Percentiles rank a stretch among this genome's conserved stretches.
Evolutionary conservation across 2,888 invertebrate species (phyloP).

Genomic region (Tillus elongatus): DNA sequence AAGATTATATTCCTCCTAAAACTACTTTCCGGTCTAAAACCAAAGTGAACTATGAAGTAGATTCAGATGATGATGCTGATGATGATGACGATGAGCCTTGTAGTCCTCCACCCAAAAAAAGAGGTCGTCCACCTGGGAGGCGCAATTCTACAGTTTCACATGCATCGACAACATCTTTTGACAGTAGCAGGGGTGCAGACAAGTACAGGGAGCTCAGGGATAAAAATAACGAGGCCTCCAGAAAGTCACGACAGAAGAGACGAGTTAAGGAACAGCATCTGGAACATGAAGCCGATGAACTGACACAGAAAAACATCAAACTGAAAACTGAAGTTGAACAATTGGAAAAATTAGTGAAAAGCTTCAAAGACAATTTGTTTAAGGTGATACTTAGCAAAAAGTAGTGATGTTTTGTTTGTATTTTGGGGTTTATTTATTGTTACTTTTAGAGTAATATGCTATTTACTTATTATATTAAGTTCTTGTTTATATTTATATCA

Average conservation of each 20-base stretch:
- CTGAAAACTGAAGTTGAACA: conserved; percentile 57
- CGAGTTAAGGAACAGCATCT: conserved; percentile 49
- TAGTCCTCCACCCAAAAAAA: conserved; percentile 14
- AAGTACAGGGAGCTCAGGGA: conserved; percentile 62
- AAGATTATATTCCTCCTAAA: conserved; percentile 34
- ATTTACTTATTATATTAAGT: too few species aligned
- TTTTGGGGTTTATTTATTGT: neutral
- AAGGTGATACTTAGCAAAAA: neutral
- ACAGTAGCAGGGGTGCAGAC: conserved; percentile 41
- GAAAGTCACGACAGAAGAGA: conserved; percentile 63
- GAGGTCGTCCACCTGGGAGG: conserved; percentile 50
- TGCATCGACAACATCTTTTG: conserved; percentile 41
- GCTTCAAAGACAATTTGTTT: conserved; percentile 56
- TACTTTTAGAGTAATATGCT: too few species aligned
- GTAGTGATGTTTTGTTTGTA: neutral
- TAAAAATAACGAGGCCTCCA: conserved; percentile 71
- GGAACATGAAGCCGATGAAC: conserved; percentile 42
- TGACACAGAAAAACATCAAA: conserved; percentile 55
- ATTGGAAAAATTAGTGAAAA: conserved; percentile 57
- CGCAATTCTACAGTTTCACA: conserved; percentile 39
- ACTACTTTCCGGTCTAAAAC: conserved; percentile 12
- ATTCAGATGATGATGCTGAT: conserved; percentile 22
- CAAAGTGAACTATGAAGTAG: conserved; percentile 14
- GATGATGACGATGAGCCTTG: conserved; percentile 19
- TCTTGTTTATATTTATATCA: too few species aligned